These are phyloP conservation scores for Tautogolabrus adspersus DNA, from an alignment of 2,113 vertebrate genomes.

Conservation along the genomic window DNA sequence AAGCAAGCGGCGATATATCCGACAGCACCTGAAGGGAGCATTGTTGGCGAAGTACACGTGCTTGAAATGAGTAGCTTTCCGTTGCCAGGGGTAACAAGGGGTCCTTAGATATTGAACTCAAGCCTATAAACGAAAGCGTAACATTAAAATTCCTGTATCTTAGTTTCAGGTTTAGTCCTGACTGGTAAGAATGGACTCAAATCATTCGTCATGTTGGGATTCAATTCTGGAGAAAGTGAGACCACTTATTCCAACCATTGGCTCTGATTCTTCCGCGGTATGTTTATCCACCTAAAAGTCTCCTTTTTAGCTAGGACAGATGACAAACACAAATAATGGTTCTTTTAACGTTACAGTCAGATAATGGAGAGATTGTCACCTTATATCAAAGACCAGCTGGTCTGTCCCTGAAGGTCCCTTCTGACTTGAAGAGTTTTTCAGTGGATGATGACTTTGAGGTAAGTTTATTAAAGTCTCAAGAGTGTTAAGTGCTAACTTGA, in stretches of 20 bases:
- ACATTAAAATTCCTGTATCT: not conserved
- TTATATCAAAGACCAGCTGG: conserved; percentile 83
- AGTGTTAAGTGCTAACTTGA: not conserved
- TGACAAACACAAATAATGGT: too few relatives aligned
- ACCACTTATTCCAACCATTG: conserved; percentile 83
- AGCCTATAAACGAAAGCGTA: not conserved
- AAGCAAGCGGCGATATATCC: not conserved
- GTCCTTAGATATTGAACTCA: not conserved
- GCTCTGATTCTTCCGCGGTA: conserved; percentile 78
- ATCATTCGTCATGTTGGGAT: conserved; percentile 64
- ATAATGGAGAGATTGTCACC: conserved; percentile 76
- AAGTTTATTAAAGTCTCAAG: not conserved
- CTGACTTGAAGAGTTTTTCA: conserved; percentile 51
- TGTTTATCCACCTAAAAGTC: conserved; percentile 1
- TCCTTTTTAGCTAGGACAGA: not conserved
- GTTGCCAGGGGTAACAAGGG: conserved; percentile 41
- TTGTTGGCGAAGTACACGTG: not conserved
- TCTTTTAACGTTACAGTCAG: conserved; percentile 74
- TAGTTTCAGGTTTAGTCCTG: not conserved
- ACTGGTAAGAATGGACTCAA: conserved; percentile 24
- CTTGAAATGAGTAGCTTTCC: not conserved
- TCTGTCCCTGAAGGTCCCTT: conserved; percentile 75
- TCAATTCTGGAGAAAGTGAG: conserved; percentile 79
- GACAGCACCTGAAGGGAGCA: conserved; percentile 46
- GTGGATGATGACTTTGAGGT: conserved; percentile 71